Conservation (phyloP, 2,888 invertebrate genomes). For the Mylabris sibirica region DNA sequence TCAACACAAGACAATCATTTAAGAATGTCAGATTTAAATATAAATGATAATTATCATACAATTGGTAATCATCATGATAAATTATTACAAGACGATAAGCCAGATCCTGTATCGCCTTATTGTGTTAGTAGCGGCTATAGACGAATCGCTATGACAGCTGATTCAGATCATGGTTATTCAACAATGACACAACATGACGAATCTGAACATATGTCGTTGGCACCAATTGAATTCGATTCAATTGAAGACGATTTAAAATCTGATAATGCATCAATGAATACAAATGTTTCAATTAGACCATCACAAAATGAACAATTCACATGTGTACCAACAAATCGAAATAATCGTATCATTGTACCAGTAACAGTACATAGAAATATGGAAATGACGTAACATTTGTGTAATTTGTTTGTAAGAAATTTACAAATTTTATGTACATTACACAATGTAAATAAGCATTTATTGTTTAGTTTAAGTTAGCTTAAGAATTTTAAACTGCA, state of each 20-base stretch:
- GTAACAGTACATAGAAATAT: constrained; percentile 89
- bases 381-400: constrained; percentile 70
- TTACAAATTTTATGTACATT: constrained; percentile 8
- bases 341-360: constrained; percentile 77
- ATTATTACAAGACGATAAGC: constrained; percentile 67
- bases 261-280: constrained; percentile 67
- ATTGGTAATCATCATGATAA: constrained; percentile 72
- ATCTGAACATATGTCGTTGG: constrained; percentile 82
- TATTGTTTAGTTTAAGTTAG: not conserved
- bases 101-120: constrained; percentile 85
- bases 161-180: constrained; percentile 94
- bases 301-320: constrained; percentile 49
- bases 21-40: constrained; percentile 77
- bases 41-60: constrained; percentile 73
- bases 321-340: constrained; percentile 56
- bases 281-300: constrained; percentile 60
- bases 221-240: constrained; percentile 71
- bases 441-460: constrained; percentile 7
- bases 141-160: constrained; percentile 76
- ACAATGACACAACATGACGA: constrained; percentile 94
- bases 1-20: constrained; percentile 66
- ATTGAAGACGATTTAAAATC: constrained; percentile 67
- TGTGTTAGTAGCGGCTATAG: constrained; percentile 83
- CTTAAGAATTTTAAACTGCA: not conserved
- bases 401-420: not conserved